phyloP scores from a whole-genome alignment of 1,140 invertebrate species.

The Zaprionus africanus region DNA sequence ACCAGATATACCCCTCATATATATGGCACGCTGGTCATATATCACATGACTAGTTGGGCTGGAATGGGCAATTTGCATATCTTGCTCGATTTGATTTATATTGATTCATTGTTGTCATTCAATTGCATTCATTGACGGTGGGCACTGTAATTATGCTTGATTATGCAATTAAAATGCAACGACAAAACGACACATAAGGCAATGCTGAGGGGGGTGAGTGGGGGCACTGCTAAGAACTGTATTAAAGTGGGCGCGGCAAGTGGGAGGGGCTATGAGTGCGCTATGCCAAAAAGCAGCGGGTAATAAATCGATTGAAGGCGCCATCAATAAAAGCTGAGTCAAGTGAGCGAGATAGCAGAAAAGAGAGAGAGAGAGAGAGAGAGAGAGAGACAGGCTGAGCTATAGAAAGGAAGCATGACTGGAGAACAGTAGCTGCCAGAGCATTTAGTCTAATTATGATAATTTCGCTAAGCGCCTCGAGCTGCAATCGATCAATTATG shows the following conservation, averaged over 20 bases:
- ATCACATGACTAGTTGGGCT: background rate
- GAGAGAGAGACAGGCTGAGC: background rate
- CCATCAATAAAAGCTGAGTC: slow-evolving; percentile 8
- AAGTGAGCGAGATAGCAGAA: background rate
- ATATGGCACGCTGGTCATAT: too few relatives aligned
- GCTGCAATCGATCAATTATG: slow-evolving; percentile 81
- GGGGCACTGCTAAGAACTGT: background rate
- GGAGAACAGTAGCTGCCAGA: slow-evolving; percentile 21
- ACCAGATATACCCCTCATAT: background rate
- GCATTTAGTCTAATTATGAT: slow-evolving; percentile 82
- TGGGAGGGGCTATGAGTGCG: background rate
- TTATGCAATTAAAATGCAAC: slow-evolving; percentile 27
- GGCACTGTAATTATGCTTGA: slow-evolving; percentile 6
- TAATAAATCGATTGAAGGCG: slow-evolving; percentile 9
- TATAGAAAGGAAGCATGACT: slow-evolving; percentile 15
- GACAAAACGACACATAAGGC: background rate
- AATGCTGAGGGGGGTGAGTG: background rate
- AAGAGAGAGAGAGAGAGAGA: background rate
- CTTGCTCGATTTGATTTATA: slow-evolving; percentile 26
- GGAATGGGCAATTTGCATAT: slow-evolving; percentile 5
- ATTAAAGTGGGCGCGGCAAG: background rate
- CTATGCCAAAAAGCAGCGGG: background rate
- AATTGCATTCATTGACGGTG: background rate
- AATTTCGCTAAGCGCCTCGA: slow-evolving; percentile 66
- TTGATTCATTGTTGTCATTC: slow-evolving; percentile 16